Evolutionary conservation across 2,797 vertebrate species (phyloP), one percentile per base, ranked within the genome.

Genomic region (Sciaenops ocellatus): DNA sequence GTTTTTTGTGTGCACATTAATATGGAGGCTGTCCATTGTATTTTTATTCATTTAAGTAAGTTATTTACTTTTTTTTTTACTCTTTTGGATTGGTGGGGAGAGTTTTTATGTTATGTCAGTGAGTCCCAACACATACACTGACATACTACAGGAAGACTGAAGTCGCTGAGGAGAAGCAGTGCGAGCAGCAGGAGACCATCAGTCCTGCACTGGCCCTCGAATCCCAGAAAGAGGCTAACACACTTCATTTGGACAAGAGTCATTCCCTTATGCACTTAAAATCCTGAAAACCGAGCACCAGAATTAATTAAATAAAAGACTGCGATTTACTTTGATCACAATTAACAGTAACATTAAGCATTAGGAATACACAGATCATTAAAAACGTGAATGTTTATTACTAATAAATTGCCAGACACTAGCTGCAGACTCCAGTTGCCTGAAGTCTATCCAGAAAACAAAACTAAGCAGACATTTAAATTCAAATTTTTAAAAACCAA

Each of bases 341-440:
- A 26, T 62, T 83, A 82, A 68, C 79, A 83, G 71, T 82, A 87
- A 78, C 71, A 73, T 83, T 84, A 87, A 78, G 17, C 74, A 91
- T 80, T 88, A 87, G 74, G 83, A 86, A 56, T 72, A 83, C 73
- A 90, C 85, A 86, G 64, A 83, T 69, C 7, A 69, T 87, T 88
- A 90, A 89, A 90, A 92, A 93, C 75, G 42, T 92, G 87, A 91
- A 86, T 84, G 90, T 95, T 95, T 94, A 95, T 94, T 94, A 93
- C 92, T 93, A 94, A 85, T 88, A 94, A 90, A 87, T 76, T 76
- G 80, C 79, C 87, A 90, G 85, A 91, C 87, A 91, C 90, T 88
- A 88, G 75, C 87, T 60, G 81, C 62, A 84, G 82, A 92, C 78
- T 80, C 83, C 88, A 89, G 69, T 60, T 69, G 24, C 66, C 77